Evolutionary conservation across 2,113 vertebrate species (phyloP), one percentile per base, ranked within the genome.

Genomic region (Gymnocephalus cernua): DNA sequence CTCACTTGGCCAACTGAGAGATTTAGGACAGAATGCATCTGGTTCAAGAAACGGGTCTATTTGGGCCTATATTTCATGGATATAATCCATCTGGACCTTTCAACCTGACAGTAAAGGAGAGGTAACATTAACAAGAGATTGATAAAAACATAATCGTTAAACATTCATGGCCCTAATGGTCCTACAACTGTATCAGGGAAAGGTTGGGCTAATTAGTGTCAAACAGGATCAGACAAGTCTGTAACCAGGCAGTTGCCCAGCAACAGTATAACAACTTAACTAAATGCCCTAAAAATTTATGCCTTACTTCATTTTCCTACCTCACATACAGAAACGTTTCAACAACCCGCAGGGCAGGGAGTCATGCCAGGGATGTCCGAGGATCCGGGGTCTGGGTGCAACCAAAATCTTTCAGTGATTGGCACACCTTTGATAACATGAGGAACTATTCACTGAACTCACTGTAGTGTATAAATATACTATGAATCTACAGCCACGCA

Each of bases 191-290:
- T 32, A 32, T 82, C 67, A 84, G 19, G 56, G 72, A 83, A 81
- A 68, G 69, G 74, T 82, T 45, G 27, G 56, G 32, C 59, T 82
- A 69, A 82, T 88, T 82, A 82, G 57, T n/a, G 41, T 50, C 5
- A 1, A 78, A 77, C 50, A 63, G 19, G 12, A 59, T 50, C 29
- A 44, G 11, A 18, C 6, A 19, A 6, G 2, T n/a, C 50, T 18
- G 45, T 25, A 47, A 48, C 4, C 38, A 65, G 44, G 51, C 21
- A 25, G 21, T 7, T 61, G 47, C 7, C 5, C 11, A 35, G 27
- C 53, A 44, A 59, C 18, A 41, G 14, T 6, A 56, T 74, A 35
- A 81, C 21, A 66, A 57, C 29, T 14, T 57, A 45, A 53, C 1
- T 19, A 70, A 59, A 76, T 38, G 27, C 45, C 38, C 27, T 69